Evolutionary conservation across 2,797 vertebrate species (phyloP), one percentile per base, ranked within the genome.

Genomic region (Tauraco hartlaubi): DNA sequence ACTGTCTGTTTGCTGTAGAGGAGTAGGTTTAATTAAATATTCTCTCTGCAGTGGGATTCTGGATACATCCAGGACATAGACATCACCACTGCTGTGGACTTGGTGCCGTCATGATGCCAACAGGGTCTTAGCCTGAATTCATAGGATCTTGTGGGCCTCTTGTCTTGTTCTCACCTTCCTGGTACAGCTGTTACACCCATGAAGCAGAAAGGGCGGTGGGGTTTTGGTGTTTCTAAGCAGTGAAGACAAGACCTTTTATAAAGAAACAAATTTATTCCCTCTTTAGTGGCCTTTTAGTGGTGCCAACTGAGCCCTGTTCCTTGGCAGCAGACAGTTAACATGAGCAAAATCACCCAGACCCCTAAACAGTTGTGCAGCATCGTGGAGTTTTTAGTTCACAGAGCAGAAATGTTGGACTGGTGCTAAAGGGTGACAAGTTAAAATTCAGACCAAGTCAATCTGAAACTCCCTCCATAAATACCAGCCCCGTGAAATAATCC

Each of bases 371-470:
- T 58, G 69, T 41, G n/a, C 31, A 72, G 63, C 9, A 16, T 54
- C 0, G 0, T 69, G 55, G 33, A 44, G 16, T 8, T 39, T 94
- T 94, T 89, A 58, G 54, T 91, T 88, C 80, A 29, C 35, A n/a
- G 66, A 74, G 79, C 74, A 92, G 75, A 78, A 77, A 46, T 82
- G 2, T 14, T 74, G 46, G 77, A 22, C 68, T 84, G 77, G 68
- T 1, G 3, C 64, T 78, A 15, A 85, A 82, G 62, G 35, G 44
- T 13, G 7, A 54, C 41, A 59, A 10, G 7, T 64, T 73, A 80
- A 85, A 91, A 91, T 88, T 94, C 86, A 90, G 66, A 88, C 80
- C 85, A 92, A 78, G 61, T 93, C 68, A 87, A 66, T 92, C 85
- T 85, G 90, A 82, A 94, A 79, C 41, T 88, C 67, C n/a, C 33